These are phyloP conservation scores for Sylvia borin DNA, from an alignment of 2,797 vertebrate species.

Conservation along the genomic window DNA sequence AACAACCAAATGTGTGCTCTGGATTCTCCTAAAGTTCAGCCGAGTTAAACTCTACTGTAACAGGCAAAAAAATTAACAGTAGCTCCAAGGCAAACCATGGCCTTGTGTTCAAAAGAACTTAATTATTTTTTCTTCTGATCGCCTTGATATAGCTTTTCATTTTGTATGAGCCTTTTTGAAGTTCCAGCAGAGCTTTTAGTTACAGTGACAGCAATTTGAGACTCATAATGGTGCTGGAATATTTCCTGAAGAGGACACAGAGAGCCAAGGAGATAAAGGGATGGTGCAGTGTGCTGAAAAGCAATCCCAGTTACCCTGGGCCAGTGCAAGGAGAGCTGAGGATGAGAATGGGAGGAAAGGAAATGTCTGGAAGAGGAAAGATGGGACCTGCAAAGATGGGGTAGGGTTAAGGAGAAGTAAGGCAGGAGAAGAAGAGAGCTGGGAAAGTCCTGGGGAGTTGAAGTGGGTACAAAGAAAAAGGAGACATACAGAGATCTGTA, in stretches of 20 bases:
- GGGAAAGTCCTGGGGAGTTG: neutral
- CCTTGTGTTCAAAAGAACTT: neutral
- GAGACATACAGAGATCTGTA: neutral
- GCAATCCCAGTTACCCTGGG: neutral
- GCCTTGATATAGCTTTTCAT: neutral
- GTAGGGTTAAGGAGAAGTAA: neutral
- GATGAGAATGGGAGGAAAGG: rapidly evolving
- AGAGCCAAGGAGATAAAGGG: neutral
- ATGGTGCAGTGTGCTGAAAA: neutral
- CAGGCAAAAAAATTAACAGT: neutral
- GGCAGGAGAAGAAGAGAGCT: neutral
- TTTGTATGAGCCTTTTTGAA: neutral
- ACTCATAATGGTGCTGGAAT: neutral
- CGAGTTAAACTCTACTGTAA: neutral
- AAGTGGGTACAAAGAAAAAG: neutral
- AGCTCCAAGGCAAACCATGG: neutral
- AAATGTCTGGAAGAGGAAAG: neutral
- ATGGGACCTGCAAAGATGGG: neutral
- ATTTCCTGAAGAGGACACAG: neutral
- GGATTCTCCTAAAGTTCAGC: neutral
- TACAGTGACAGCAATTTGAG: neutral
- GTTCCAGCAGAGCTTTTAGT: neutral
- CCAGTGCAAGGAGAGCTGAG: neutral
- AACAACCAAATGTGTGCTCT: neutral
- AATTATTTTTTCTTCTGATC: neutral